These are phyloP conservation scores for Dendropsophus ebraccatus DNA, from an alignment of 2,113 vertebrate genomes.

Conservation along the genomic window DNA sequence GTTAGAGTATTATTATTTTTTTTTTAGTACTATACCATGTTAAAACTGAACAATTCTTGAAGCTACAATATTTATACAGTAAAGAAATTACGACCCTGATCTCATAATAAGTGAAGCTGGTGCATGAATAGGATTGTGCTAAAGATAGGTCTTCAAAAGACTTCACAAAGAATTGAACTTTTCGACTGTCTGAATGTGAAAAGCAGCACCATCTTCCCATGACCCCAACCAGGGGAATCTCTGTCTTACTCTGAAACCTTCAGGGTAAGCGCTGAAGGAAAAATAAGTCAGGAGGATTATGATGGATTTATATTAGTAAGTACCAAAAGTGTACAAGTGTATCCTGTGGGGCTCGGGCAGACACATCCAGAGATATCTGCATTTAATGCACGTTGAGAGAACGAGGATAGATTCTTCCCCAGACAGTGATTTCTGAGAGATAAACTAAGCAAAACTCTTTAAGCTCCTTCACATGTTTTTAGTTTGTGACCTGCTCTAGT, in stretches of 20 bases:
- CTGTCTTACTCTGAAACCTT: slow-evolving; percentile 31
- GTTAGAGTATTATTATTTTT: too few relatives aligned
- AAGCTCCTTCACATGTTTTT: slow-evolving; percentile 54
- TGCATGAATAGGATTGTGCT: not conserved
- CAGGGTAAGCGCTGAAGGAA: slow-evolving; percentile 50
- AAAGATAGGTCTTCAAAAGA: not conserved
- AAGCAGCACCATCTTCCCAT: slow-evolving; percentile 49
- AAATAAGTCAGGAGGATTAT: slow-evolving; percentile 46
- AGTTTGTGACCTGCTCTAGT: slow-evolving; percentile 50
- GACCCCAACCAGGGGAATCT: slow-evolving; percentile 13
- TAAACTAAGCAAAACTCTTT: slow-evolving; percentile 55
- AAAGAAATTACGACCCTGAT: not conserved
- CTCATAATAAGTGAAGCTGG: not conserved
- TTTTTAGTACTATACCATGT: too few relatives aligned
- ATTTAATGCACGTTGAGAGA: slow-evolving; percentile 45
- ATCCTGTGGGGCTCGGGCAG: slow-evolving; percentile 46
- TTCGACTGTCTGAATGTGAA: slow-evolving; percentile 28
- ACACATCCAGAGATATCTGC: slow-evolving; percentile 53
- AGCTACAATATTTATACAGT: too few relatives aligned
- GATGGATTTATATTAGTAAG: slow-evolving; percentile 52
- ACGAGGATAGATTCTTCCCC: slow-evolving; percentile 54
- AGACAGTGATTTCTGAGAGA: slow-evolving; percentile 58
- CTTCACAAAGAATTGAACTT: slow-evolving; percentile 31
- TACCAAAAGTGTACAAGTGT: slow-evolving; percentile 46
- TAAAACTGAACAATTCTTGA: too few relatives aligned